Base-by-base conservation (phyloP, 2,888 invertebrate genomes). In the Cepaea hortensis region DNA sequence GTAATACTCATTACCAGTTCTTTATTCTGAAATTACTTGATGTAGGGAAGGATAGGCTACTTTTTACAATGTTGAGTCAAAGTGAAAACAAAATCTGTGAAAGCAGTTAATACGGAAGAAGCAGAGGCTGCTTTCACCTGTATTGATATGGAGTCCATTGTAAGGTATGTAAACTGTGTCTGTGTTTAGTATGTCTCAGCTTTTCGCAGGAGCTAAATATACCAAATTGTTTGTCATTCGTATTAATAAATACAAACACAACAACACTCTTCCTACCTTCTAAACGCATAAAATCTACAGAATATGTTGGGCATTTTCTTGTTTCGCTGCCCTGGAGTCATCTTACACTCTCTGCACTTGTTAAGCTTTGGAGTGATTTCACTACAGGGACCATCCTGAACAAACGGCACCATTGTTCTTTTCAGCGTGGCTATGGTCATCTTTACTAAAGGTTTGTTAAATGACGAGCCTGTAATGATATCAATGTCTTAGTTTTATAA, bases 271-370 rank as follows among this genome's bases (percentile, higher is more conserved):
- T 23, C 81, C 84, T 90, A 94, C 95, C 97, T 96, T 94, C 98
- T 96, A 95, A 98, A 98, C 91, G 98, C 98, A 95, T 98, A 98
- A 95, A 98, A 99, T 90, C 98, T 96, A 95, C 98, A 99, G 95
- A 98, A 98, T 92, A 98, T 97, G 95, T 98, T 98, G 68, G 93
- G 93, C 65, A 94, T 93, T 90, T 94, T 94, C 89, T 95, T 95
- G 94, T 97, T 97, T 90, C 97, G 96, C 94, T 97, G 97, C 94
- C 96, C 96, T 0, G 97, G 97, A 81, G 97, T 97, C 96, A 97
- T 97, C 90, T 98, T 96, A 94, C 98, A 99, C 95, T 98, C 98
- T 89, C 98, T 96, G 95, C 98, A 98, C 95, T 98, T 98, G 91
- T 97, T 96, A 91, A 98, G 95, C 91, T 97, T 97, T 72, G 97